These are phyloP conservation scores for Muscicapa adusta DNA, from an alignment of 2,113 vertebrate genomes.

Conservation along the genomic window DNA sequence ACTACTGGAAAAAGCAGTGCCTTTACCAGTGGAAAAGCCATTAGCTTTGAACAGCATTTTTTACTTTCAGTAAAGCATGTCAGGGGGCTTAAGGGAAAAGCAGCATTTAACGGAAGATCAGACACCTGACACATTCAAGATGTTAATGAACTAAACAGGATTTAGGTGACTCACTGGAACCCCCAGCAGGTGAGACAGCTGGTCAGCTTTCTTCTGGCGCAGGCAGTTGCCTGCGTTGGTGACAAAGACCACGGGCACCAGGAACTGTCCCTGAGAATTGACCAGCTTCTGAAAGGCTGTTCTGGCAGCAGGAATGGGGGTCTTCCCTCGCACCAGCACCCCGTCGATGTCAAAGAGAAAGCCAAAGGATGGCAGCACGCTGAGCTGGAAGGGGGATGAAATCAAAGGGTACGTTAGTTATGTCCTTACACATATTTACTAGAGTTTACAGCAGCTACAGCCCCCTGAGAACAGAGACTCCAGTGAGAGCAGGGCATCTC, in stretches of 20 bases:
- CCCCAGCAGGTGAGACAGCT: conserved; percentile 81
- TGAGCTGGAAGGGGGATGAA: background rate
- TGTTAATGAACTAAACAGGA: background rate
- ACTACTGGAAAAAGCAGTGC: background rate
- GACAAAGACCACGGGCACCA: conserved; percentile 87
- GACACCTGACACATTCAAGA: background rate
- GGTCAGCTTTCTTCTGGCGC: conserved; percentile 81
- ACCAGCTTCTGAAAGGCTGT: conserved; percentile 84
- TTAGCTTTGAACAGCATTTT: background rate
- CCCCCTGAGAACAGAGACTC: background rate
- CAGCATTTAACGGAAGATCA: background rate
- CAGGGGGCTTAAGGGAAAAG: background rate
- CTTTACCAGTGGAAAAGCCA: background rate
- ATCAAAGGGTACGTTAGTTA: background rate
- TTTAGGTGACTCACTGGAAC: conserved; percentile 76
- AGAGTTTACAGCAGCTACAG: background rate
- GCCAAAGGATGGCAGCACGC: conserved; percentile 74
- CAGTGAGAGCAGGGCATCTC: background rate
- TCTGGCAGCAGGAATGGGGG: conserved; percentile 80
- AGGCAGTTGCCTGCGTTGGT: conserved; percentile 90
- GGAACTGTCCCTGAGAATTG: conserved; percentile 75
- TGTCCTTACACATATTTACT: no score
- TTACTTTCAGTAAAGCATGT: background rate
- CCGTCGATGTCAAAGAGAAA: conserved; percentile 88
- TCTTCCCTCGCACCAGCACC: conserved; percentile 81